Percentiles rank a stretch among this genome's conserved stretches.
phyloP scores from a whole-genome alignment of 2,797 vertebrate genomes.

The Hephaestus fuliginosus region DNA sequence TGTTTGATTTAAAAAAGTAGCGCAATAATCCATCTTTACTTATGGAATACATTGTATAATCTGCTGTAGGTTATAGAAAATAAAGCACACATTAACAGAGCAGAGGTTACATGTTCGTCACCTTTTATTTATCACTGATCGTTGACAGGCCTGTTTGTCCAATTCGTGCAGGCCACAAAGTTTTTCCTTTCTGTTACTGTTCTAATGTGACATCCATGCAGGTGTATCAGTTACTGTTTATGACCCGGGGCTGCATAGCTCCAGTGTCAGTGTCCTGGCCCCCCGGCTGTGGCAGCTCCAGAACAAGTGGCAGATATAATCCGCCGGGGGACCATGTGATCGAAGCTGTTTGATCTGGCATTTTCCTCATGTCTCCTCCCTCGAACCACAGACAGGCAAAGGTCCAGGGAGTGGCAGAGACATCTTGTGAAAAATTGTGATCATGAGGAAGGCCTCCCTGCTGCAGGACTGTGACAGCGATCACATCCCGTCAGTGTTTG shows the following conservation, averaged over 20 bases:
- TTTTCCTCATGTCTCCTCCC: constrained; percentile 39
- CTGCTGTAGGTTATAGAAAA: neutral
- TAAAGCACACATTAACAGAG: neutral
- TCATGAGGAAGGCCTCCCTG: constrained; percentile 25
- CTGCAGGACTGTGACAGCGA: constrained; percentile 24
- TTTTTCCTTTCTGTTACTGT: constrained; percentile 13
- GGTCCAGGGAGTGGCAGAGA: constrained; percentile 27
- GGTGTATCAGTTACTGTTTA: constrained; percentile 26
- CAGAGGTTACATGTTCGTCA: neutral
- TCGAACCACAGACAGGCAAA: neutral
- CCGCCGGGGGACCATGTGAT: constrained; percentile 11
- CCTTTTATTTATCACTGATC: neutral
- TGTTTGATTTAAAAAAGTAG: too few relatives aligned
- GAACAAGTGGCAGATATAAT: constrained; percentile 35
- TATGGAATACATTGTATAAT: neutral
- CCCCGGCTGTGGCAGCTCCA: neutral
- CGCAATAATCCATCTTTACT: neutral
- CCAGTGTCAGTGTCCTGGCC: constrained; percentile 12
- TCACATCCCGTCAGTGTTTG: constrained; percentile 45
- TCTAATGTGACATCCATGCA: neutral
- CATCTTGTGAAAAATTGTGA: constrained; percentile 37
- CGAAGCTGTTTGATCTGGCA: constrained; percentile 30
- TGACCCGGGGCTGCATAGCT: constrained; percentile 20
- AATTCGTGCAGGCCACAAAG: neutral
- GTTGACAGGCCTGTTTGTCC: neutral